Evolutionary conservation across 2,797 vertebrate species (phyloP).

Genomic region (Pteropus rufus): DNA sequence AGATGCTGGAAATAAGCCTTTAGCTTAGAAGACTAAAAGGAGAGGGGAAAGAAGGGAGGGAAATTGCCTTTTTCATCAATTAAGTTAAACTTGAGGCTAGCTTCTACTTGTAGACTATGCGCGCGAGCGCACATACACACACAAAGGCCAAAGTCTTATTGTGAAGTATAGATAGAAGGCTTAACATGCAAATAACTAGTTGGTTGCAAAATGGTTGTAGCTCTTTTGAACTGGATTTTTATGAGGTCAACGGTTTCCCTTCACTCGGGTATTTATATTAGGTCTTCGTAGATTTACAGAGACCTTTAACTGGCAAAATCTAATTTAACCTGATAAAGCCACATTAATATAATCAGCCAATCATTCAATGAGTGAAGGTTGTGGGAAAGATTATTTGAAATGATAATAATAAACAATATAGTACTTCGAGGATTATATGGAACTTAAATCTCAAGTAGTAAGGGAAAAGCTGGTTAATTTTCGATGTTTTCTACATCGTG

Average conservation of each 20-base stretch:
- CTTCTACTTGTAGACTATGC: background rate
- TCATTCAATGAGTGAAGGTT: background rate
- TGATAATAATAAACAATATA: background rate
- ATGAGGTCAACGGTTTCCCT: conserved; percentile 13
- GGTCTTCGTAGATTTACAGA: conserved; percentile 23
- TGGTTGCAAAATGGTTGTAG: background rate
- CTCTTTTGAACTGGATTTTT: background rate
- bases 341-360: background rate
- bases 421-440: background rate
- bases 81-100: background rate
- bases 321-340: background rate
- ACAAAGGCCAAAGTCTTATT: background rate
- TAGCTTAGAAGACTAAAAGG: background rate
- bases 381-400: background rate
- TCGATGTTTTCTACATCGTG: background rate
- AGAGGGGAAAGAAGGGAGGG: background rate
- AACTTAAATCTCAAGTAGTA: conserved; percentile 2
- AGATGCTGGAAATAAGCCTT: background rate
- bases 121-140: background rate
- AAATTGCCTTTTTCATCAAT: background rate
- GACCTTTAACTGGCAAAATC: background rate
- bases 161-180: background rate
- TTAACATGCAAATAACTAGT: conserved; percentile 26
- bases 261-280: conserved; percentile 6
- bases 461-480: background rate